Conservation (phyloP, 2,113 vertebrate genomes). For the Hemiscyllium ocellatum region DNA sequence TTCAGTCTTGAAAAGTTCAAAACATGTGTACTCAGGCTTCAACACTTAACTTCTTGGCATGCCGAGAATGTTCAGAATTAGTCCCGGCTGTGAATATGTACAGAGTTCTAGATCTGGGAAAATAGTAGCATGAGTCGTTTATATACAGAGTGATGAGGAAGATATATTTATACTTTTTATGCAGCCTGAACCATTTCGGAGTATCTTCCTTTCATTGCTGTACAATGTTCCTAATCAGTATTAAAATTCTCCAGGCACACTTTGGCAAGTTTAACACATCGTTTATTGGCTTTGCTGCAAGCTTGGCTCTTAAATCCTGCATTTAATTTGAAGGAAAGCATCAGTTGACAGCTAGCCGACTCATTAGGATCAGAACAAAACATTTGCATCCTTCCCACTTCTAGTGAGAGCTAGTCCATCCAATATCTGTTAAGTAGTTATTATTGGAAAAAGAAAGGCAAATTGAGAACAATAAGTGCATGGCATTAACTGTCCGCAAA, state of each 20-base stretch:
- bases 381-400: too few relatives aligned
- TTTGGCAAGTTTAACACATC: not conserved
- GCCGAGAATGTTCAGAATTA: constrained; percentile 8
- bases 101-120: not conserved
- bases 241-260: not conserved
- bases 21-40: constrained; percentile 1
- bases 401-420: not conserved
- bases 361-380: not conserved
- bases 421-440: not conserved
- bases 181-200: not conserved
- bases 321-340: not conserved
- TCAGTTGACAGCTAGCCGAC: not conserved
- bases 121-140: not conserved
- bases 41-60: not conserved
- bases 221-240: not conserved
- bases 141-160: too few relatives aligned
- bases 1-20: not conserved
- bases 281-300: not conserved
- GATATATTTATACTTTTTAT: not conserved
- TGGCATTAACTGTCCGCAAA: not conserved
- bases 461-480: not conserved
- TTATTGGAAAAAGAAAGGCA: not conserved
- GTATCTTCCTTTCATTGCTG: not conserved
- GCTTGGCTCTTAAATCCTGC: not conserved
- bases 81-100: not conserved